Conservation (phyloP, 2,113 vertebrate species). For the Mungos mungo region DNA sequence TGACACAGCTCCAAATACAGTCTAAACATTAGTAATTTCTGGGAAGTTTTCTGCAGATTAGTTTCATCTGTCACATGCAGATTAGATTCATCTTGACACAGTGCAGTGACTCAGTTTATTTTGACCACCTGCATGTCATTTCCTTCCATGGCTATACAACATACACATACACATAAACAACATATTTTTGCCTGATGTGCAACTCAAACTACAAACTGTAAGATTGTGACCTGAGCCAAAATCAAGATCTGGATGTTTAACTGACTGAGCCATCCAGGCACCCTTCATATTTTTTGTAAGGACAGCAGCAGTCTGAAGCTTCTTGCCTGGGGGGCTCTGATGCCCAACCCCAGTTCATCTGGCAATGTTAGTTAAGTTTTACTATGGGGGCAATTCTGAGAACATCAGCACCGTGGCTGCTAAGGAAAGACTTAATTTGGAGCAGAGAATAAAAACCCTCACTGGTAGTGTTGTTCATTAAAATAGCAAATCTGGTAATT, state of each 20-base stretch:
- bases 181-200: background rate
- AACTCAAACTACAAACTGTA: too few relatives aligned
- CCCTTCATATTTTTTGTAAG: background rate
- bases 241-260: too few relatives aligned
- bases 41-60: slow-evolving; percentile 14
- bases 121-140: background rate
- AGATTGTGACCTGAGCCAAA: too few relatives aligned
- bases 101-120: slow-evolving; percentile 22
- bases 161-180: background rate
- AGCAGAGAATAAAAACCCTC: background rate
- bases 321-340: background rate
- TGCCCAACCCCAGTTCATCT: background rate
- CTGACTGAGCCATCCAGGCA: too few relatives aligned
- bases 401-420: background rate
- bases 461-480: background rate
- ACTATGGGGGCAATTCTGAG: background rate
- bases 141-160: background rate
- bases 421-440: background rate
- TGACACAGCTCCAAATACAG: background rate
- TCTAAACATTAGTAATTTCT: slow-evolving; percentile 39
- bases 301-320: background rate
- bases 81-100: background rate
- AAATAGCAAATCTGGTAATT: background rate
- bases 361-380: background rate
- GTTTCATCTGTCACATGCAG: background rate